Evolutionary conservation across 2,888 invertebrate genomes (phyloP).

Genomic region (Panzeria rudis): DNA sequence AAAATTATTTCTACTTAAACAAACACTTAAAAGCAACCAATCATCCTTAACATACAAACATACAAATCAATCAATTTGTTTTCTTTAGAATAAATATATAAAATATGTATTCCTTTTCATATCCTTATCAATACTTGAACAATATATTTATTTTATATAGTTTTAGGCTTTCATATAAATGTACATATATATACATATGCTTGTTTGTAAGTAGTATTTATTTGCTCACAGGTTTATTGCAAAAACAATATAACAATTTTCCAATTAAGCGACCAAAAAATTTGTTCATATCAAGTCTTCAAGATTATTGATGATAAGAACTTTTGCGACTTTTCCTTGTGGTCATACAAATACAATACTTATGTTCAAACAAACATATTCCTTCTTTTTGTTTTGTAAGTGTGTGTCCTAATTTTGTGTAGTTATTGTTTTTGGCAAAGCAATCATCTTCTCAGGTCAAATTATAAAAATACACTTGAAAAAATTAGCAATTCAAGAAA

Average conservation of each 20-base stretch:
- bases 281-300: conserved; percentile 81
- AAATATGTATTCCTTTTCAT: conserved; percentile 1
- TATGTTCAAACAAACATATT: not conserved
- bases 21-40: conserved; percentile 63
- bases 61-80: conserved; percentile 67
- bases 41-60: conserved; percentile 57
- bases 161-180: not conserved
- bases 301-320: conserved; percentile 62
- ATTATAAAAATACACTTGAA: conserved; percentile 45
- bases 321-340: conserved; percentile 35
- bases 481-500: not conserved
- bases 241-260: conserved; percentile 80
- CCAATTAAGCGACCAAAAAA: conserved; percentile 82
- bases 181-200: not conserved
- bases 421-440: conserved; percentile 30
- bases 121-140: not conserved
- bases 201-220: not conserved
- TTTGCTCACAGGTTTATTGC: conserved; percentile 45
- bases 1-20: conserved; percentile 75
- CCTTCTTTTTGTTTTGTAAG: not conserved
- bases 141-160: not conserved
- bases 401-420: not conserved
- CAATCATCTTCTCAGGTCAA: conserved; percentile 59
- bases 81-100: conserved; percentile 28
- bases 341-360: not conserved